phyloP scores from a whole-genome alignment of 2,888 invertebrate genomes.

The Drosophila nr. medialis region DNA sequence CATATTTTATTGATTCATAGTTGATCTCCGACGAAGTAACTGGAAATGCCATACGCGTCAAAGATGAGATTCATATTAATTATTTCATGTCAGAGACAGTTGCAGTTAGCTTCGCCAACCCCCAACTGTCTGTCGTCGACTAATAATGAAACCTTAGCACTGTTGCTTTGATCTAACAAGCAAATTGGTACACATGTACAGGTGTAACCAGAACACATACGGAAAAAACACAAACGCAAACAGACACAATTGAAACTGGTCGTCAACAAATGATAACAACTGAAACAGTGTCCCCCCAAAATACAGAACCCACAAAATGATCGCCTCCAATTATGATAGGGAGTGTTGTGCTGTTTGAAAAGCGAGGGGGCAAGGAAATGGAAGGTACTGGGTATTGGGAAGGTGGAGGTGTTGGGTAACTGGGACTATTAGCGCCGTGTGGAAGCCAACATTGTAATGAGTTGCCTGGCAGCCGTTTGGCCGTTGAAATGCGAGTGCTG shows the following conservation, averaged over 20 bases:
- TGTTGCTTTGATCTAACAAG: slow-evolving; percentile 67
- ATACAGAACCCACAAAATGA: slow-evolving; percentile 24
- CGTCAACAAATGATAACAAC: slow-evolving; percentile 58
- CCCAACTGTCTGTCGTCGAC: background rate
- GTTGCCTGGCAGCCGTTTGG: slow-evolving; percentile 75
- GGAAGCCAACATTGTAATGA: slow-evolving; percentile 71
- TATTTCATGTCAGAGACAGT: slow-evolving; percentile 36
- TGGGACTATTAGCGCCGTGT: slow-evolving; percentile 62
- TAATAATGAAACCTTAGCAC: slow-evolving; percentile 71
- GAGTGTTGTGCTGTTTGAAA: background rate
- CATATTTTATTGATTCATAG: background rate
- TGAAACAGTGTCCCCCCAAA: slow-evolving; percentile 24
- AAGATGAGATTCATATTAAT: slow-evolving; percentile 31
- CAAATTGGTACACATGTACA: slow-evolving; percentile 42
- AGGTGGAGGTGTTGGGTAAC: slow-evolving; percentile 17
- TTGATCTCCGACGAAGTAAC: background rate
- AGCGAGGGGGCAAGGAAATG: background rate
- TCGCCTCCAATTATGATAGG: slow-evolving; percentile 65
- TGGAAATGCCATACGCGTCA: background rate
- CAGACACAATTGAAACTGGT: slow-evolving; percentile 26
- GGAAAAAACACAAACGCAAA: slow-evolving; percentile 16
- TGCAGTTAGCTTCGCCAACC: slow-evolving; percentile 6
- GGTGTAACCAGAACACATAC: slow-evolving; percentile 19
- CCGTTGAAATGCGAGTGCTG: slow-evolving; percentile 69
- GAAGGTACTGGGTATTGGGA: background rate